Evolutionary conservation across 2,113 vertebrate genomes (phyloP), one percentile per base, ranked within the genome.

Genomic region (Trochalopteron elliotii): DNA sequence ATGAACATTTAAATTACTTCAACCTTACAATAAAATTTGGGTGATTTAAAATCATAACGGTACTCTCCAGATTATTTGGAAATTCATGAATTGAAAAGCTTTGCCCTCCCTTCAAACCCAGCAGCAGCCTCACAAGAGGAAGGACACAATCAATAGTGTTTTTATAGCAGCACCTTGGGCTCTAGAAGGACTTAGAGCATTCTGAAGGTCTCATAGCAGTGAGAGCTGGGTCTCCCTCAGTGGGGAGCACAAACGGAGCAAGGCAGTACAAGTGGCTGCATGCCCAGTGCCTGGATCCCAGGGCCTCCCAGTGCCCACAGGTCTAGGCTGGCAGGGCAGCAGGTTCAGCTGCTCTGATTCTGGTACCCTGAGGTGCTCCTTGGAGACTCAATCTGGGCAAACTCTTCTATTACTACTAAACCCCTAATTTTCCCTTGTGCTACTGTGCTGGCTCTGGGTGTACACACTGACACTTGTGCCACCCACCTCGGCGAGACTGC

Each of bases 381-480:
- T 45, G 21, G 12, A 71, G n/a, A 28, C 6, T 55, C 12, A 15
- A 18, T 35, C 57, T 55, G 25, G 35, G 35, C 14, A 63, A 49
- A 21, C 6, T 70, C 8, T 45, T 63, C 56, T 28, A 14, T 37
- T 45, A 5, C 17, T 67, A 3, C 6, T 23, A 52, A 87, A 75
- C 4, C 0, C 5, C 7, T 37, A 20, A 4, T 39, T 84, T 64
- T 74, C 0, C 2, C 40, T 45, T 39, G 30, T 89, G 35, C 44
- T 80, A 24, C 30, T 69, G n/a, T 3, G 2, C 1, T 50, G 50
- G 59, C 25, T 64, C 20, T 74, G 40, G 20, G 20, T 37, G 25
- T 9, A 15, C 11, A 16, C 7, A 6, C 12, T 20, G 52, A 53
- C 10, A 30, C 14, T 20, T 0, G 2, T n/a, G 18, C 5, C 30